Base-by-base conservation (phyloP, 2,797 vertebrate species). In the Silurus lanzhouensis region DNA sequence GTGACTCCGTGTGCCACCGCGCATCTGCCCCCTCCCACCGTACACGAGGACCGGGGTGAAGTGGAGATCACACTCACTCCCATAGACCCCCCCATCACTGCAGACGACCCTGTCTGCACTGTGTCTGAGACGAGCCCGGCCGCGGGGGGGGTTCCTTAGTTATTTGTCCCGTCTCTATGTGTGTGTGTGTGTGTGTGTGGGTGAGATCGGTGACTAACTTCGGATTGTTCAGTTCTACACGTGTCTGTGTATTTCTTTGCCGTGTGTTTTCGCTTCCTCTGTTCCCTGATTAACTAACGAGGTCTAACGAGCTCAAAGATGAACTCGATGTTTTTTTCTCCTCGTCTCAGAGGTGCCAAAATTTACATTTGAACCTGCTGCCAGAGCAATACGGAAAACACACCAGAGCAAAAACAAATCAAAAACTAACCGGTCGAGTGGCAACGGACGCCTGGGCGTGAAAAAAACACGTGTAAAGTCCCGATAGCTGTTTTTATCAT, bases 61-160 rank as follows among this genome's bases (percentile, higher is more conserved):
- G 93, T 94, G 85, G 93, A 94, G 89, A 90, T 95, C 13, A 94
- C 90, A 4, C 88, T 95, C 75, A 93, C 91, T 2, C 94, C 93
- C 0, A 87, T 94, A 83, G 92, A 95, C 75, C 74, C 85, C 19
- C 25, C 1, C 67, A 78, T 63, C 83, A 64, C 83, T 72, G 14
- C 38, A 61, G 70, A 27, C 9, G 58, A 52, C 22, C 3, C 82
- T 1, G n/a, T 66, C 2, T 81, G 78, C 61, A 52, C 61, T 44
- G 0, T 71, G 6, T 14, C 82, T 0, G 57, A 75, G 70, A 52
- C 5, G 5, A 15, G 44, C 5, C 58, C 17, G 38, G 82, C n/a
- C 61, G 61, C 48, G 77, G 60, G 60, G 38, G 61, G 25, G 78
- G 61, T 12, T n/a, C 61, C 61, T 17, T 81, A 81, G n/a, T 60